Evolutionary conservation across 2,113 vertebrate species (phyloP).

Genomic region (Otocyon megalotis): DNA sequence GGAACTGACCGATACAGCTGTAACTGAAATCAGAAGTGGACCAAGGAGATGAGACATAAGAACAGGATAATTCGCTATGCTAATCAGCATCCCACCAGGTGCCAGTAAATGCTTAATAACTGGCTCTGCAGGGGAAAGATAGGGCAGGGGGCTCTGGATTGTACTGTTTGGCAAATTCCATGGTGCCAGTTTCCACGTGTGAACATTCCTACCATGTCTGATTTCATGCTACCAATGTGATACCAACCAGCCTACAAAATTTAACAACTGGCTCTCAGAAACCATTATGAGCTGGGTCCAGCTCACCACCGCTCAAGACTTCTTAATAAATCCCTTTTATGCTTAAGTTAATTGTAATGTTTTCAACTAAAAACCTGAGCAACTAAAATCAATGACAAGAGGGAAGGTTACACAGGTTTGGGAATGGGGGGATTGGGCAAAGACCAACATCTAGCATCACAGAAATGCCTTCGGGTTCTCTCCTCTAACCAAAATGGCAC

Average conservation of each 20-base stretch:
- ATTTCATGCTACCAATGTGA: neutral
- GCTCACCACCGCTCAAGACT: neutral
- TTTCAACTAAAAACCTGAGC: constrained; percentile 34
- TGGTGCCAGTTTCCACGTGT: neutral
- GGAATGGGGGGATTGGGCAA: neutral
- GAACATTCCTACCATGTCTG: neutral
- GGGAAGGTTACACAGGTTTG: neutral
- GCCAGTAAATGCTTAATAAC: neutral
- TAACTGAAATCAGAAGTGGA: neutral
- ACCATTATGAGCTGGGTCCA: neutral
- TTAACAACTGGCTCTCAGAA: neutral
- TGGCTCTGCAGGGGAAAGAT: neutral
- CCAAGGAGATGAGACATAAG: neutral
- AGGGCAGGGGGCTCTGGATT: neutral
- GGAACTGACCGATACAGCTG: neutral
- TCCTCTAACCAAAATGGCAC: neutral
- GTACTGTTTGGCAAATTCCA: neutral
- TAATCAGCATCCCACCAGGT: neutral
- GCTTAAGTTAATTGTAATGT: neutral
- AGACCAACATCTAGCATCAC: neutral
- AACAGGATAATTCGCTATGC: neutral
- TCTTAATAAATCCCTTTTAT: constrained; percentile 1
- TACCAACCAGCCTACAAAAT: neutral
- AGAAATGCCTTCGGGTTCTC: neutral
- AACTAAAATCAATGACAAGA: neutral